Evolutionary conservation across 2,113 vertebrate species (phyloP), one percentile per base, ranked within the genome.

Genomic region (Neotoma lepida): DNA sequence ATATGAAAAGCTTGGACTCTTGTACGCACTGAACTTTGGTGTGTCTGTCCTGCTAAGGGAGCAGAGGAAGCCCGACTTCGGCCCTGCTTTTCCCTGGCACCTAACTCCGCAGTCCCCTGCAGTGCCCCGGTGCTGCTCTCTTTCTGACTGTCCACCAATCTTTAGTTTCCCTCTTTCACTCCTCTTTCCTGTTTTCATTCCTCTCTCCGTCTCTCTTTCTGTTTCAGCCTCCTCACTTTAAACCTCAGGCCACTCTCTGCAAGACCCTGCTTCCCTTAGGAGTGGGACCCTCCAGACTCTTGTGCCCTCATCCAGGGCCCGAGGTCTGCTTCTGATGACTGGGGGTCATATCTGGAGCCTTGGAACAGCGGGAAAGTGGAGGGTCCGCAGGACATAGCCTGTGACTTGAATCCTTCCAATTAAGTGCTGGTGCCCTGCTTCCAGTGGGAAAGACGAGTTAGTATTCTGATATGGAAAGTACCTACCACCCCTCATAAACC

Each of bases 71-170:
- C 22, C 6, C 14, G 63, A 24, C 63, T 68, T 78, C 20, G 9
- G 7, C 74, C 20, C 66, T 41, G 22, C 0, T 1, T n/a, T 4
- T 14, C 64, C 44, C 49, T 33, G 3, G 10, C 5, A 61, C 44
- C 26, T 8, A 41, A n/a, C 46, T 3, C n/a, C 15, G 2, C 9
- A 4, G 56, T 28, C 28, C 56, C 30, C 54, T 9, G 35, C 39
- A 2, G 61, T 26, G 13, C 86, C 49, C 33, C 1, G 1, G 64
- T n/a, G 44, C 35, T 64, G 20, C 76, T 97, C 93, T 95, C 87
- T 82, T 88, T 97, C 94, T 97, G 95, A 97, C 97, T 96, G 85
- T 92, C 66, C 86, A 54, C 9, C 5, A 1, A 46, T 95, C 95
- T 96, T 14, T 87, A 74, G 95, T 96, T 94, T 97, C 91, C 93